These are phyloP conservation scores for Epicampocera succincta DNA, from an alignment of 2,888 invertebrate genomes.

Conservation along the genomic window DNA sequence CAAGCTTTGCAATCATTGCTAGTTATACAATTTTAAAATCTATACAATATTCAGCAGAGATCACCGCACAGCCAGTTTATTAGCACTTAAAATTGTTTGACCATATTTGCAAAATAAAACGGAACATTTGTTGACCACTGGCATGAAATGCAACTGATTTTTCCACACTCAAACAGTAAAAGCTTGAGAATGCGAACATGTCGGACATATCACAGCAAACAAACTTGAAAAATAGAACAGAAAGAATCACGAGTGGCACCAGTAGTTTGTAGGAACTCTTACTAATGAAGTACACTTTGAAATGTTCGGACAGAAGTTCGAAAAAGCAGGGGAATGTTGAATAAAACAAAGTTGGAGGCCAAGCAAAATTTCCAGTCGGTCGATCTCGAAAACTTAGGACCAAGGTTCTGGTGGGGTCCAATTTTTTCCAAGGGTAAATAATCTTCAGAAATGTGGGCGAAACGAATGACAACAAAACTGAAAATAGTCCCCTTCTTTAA, in stretches of 20 bases:
- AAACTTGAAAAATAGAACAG: constrained; percentile 25
- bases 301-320: neutral
- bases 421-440: no score
- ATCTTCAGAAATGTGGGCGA: no score
- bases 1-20: constrained; percentile 22
- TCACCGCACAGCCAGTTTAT: constrained; percentile 48
- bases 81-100: constrained; percentile 28
- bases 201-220: constrained; percentile 12
- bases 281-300: constrained; percentile 31
- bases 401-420: no score
- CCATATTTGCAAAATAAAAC: constrained; percentile 46
- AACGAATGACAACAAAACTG: no score
- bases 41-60: constrained; percentile 33
- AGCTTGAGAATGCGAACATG: constrained; percentile 12
- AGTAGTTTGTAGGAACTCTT: constrained; percentile 12
- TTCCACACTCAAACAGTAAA: constrained; percentile 34
- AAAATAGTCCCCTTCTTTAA: no score
- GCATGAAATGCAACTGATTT: constrained; percentile 15
- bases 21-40: constrained; percentile 18
- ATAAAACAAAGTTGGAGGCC: no score
- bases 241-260: constrained; percentile 5
- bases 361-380: no score
- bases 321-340: neutral
- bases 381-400: no score
- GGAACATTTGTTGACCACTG: constrained; percentile 49